Base-by-base conservation (phyloP, 2,113 vertebrate genomes). In the Macaca mulatta region DNA sequence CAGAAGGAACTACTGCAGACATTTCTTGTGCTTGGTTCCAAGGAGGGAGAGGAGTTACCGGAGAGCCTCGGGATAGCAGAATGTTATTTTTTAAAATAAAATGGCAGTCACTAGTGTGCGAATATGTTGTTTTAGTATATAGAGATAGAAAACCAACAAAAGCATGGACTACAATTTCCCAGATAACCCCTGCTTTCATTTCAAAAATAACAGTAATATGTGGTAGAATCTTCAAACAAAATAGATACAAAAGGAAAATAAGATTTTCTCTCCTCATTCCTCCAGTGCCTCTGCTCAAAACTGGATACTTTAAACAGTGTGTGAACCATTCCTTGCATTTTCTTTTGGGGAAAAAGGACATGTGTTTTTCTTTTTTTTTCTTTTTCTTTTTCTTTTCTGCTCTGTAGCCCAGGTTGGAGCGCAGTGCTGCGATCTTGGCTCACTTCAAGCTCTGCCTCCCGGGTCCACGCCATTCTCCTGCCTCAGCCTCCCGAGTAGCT, bases 201-300 rank as follows among this genome's bases (percentile, higher is more conserved):
- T 83, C 52, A 18, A 90, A 95, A 97, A 84, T 90, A 87, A 89
- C 70, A 86, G 77, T 61, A 38, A 94, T 52, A 57, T 18, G 35
- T 45, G 88, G 77, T 17, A 78, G 43, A 94, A 35, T 50, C 75
- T 82, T 80, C 27, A 82, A 95, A 97, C 45, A 86, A 96, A 93
- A 96, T 74, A 95, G 81, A 90, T 48, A 78, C 17, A 90, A 85
- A 94, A 90, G 85, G 43, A 90, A 96, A 93, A 90, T 80, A 52
- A 43, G n/a, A 90, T 70, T 89, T 48, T 87, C 35, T 84, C 12
- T 84, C 50, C 35, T 92, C 0, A 3, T 16, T 78, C 30, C 30
- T 67, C 43, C 35, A 72, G 70, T 83, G 10, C 13, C 57, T 90
- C 80, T 90, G 48, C 61, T 86, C 48, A 32, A 30, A 93, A 27